Evolutionary conservation across 2,888 invertebrate species (phyloP), one percentile per base, ranked within the genome.

Genomic region (Patella caerulea): DNA sequence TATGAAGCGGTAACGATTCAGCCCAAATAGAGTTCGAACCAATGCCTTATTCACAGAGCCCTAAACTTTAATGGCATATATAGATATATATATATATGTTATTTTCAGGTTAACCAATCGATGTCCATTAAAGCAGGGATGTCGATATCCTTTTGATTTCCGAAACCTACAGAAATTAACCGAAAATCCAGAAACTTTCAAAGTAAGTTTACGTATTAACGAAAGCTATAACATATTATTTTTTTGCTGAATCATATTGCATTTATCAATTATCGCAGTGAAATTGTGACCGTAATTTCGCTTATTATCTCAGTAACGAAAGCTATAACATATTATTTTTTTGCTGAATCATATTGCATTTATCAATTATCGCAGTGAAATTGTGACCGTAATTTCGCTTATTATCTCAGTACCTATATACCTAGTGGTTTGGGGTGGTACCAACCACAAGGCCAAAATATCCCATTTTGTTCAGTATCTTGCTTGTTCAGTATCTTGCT

Each of bases 81-180:
- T 70, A 5, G 29, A 2, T n/a, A 56, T 65, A 19, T 53, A n/a
- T 69, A 53, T 55, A 17, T 9, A 52, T 24, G 56, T 19, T 74
- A 15, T 17, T 59, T 72, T 19, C 79, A 79, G 84, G 81, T 72
- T 85, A 29, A 71, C 69, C n/a, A 72, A 90, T 84, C 74, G 83
- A 24, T 85, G 83, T n/a, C 82, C 81, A 1, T 45, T 17, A 14
- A 74, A 73, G 65, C 69, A 65, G 2, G 71, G 69, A 2, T 98
- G 98, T 93, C 97, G 95, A 82, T 95, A 96, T 84, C 98, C 98
- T 53, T 98, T 98, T 92, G 98, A 98, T 89, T 98, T 95, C 93
- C 95, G 95, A 91, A 96, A 98, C 93, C 95, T 96, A 92, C 96
- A 98, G 96, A 94, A 94, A 86, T 94, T 98, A 86, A 96, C 95